A percentile compares a stretch with the other conserved stretches of the same genome.
phyloP scores from a whole-genome alignment of 1,140 invertebrate genomes.

The Neodiprion lecontei region DNA sequence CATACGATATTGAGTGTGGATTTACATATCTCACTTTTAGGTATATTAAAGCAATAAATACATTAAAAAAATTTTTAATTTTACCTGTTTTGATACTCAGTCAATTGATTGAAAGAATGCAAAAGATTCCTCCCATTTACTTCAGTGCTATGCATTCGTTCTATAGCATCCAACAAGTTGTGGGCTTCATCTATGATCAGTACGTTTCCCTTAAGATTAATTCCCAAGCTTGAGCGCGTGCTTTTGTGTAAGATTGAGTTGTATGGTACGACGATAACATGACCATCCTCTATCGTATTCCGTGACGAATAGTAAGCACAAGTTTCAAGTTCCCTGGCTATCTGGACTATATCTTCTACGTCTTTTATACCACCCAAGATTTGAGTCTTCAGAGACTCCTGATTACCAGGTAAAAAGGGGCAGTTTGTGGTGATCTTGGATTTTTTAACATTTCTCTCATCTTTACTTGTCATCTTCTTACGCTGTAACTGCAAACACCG shows the following conservation, averaged over 20 bases:
- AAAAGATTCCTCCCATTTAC: constrained; percentile 72
- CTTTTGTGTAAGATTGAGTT: constrained; percentile 87
- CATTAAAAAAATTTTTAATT: not conserved
- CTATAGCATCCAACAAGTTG: constrained; percentile 91
- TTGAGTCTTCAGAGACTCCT: constrained; percentile 69
- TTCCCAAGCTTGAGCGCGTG: constrained; percentile 73
- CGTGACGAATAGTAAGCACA: constrained; percentile 93
- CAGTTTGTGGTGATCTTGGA: constrained; percentile 68
- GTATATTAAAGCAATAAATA: not conserved
- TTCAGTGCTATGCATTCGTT: constrained; percentile 82
- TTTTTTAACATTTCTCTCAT: constrained; percentile 71
- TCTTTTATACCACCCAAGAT: constrained; percentile 80
- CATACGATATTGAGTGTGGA: not conserved
- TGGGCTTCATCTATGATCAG: constrained; percentile 98
- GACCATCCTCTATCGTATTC: constrained; percentile 78
- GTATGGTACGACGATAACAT: constrained; percentile 86
- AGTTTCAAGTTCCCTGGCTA: constrained; percentile 74
- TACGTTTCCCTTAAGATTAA: constrained; percentile 84
- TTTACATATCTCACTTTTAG: too few species aligned
- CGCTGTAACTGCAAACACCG: constrained; percentile 89
- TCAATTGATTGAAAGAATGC: constrained; percentile 75
- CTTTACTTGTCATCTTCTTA: constrained; percentile 66
- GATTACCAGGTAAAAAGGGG: constrained; percentile 70
- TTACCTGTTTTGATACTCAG: constrained; percentile 76
- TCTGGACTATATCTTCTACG: constrained; percentile 84